Percentiles rank a stretch among this genome's conserved stretches.
phyloP scores from a whole-genome alignment of 2,113 vertebrate genomes.

The Fulica atra region DNA sequence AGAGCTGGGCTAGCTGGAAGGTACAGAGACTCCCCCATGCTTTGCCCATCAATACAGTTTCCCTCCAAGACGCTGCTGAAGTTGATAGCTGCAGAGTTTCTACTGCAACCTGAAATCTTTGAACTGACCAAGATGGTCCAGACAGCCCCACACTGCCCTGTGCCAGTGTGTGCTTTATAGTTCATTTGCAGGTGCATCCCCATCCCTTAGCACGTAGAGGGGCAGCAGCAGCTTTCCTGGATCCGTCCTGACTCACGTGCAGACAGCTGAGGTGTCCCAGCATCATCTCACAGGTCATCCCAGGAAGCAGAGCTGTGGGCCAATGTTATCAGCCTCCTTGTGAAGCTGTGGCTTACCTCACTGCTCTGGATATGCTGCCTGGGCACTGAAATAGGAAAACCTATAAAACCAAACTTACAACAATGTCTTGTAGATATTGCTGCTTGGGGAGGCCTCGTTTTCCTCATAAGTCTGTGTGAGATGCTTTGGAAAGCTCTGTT shows the following conservation, averaged over 20 bases:
- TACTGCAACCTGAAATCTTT: not conserved
- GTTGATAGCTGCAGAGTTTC: not conserved
- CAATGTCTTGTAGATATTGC: not conserved
- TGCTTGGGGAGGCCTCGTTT: not conserved
- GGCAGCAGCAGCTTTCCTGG: not conserved
- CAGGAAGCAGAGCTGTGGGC: not conserved
- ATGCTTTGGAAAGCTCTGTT: not conserved
- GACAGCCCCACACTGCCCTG: not conserved
- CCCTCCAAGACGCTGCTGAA: not conserved
- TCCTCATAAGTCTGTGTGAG: not conserved
- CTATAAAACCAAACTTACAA: not conserved
- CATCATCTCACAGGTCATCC: not conserved
- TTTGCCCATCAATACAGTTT: not conserved
- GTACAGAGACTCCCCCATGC: not conserved
- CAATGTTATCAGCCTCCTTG: not conserved
- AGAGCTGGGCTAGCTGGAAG: not conserved
- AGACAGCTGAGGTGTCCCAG: not conserved
- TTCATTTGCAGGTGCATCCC: not conserved
- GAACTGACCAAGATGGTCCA: not conserved
- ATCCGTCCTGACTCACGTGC: fast-evolving
- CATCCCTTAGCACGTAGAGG: not conserved
- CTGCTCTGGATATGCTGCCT: not conserved
- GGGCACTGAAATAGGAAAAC: not conserved
- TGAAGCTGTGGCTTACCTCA: not conserved
- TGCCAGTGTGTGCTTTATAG: fast-evolving